Evolutionary conservation across 1,140 invertebrate species (phyloP).

Genomic region (Polyergus mexicanus): DNA sequence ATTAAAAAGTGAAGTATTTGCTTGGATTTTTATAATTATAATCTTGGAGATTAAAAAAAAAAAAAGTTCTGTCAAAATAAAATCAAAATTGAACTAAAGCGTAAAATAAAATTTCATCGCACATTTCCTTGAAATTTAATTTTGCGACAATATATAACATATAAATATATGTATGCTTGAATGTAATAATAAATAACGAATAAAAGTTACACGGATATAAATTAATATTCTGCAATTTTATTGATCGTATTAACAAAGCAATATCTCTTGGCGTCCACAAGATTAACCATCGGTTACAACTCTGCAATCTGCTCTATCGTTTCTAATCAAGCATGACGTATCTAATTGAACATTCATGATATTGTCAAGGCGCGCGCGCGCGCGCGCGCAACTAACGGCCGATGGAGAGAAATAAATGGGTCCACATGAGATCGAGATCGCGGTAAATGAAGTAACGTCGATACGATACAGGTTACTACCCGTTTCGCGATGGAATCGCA

Average conservation of each 20-base stretch:
- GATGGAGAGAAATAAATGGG: constrained; percentile 65
- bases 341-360: constrained; percentile 72
- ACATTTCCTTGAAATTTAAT: background rate
- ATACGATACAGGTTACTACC: constrained; percentile 22
- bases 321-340: constrained; percentile 74
- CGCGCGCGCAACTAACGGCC: background rate
- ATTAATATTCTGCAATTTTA: constrained; percentile 36
- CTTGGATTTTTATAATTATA: constrained; percentile 2
- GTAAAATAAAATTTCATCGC: background rate
- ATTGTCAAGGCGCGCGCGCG: constrained; percentile 43
- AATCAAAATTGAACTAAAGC: background rate
- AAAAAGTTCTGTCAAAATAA: background rate
- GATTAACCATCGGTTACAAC: constrained; percentile 48
- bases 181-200: constrained; percentile 7
- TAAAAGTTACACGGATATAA: background rate
- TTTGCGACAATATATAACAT: background rate
- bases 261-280: constrained; percentile 22
- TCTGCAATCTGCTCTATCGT: constrained; percentile 62
- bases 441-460: constrained; percentile 60
- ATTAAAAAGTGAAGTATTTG: constrained; percentile 10
- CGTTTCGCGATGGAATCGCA: constrained; percentile 53
- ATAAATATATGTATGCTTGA: background rate
- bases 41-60: background rate
- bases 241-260: constrained; percentile 22
- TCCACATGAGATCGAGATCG: constrained; percentile 59